phyloP scores from a whole-genome alignment of 2,888 invertebrate species.

The Eurois occulta region DNA sequence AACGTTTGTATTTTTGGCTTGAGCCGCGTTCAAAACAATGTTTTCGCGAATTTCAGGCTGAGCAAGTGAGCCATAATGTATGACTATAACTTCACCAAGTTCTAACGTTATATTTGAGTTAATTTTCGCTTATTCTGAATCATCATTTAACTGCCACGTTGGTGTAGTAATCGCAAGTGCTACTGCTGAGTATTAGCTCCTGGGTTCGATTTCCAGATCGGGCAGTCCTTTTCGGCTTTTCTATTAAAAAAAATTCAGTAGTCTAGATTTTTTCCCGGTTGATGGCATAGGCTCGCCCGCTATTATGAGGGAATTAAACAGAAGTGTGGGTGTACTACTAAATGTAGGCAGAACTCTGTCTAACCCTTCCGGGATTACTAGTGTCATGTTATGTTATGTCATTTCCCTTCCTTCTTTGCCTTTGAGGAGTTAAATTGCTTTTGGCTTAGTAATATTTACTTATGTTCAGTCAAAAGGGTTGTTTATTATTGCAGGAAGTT shows the following conservation, averaged over 20 bases:
- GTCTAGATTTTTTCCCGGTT: neutral
- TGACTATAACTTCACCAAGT: constrained; percentile 43
- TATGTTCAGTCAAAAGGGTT: neutral
- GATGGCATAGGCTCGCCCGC: neutral
- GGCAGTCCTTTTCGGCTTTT: neutral
- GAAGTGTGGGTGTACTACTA: neutral
- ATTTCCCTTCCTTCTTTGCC: constrained; percentile 27
- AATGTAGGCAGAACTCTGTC: neutral
- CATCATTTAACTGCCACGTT: constrained; percentile 4
- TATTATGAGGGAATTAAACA: neutral
- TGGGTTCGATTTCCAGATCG: neutral
- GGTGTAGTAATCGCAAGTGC: neutral
- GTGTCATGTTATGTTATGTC: neutral
- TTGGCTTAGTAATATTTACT: constrained; percentile 25
- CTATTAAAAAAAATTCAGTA: neutral
- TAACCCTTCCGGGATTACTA: neutral
- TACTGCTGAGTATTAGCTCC: neutral
- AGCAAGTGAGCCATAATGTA: constrained; percentile 44
- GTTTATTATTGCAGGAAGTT: constrained; percentile 1
- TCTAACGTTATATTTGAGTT: constrained; percentile 43
- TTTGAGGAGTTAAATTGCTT: constrained; percentile 22
- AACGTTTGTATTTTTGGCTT: constrained; percentile 63
- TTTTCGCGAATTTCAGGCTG: constrained; percentile 52
- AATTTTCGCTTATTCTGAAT: constrained; percentile 41
- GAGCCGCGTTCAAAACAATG: constrained; percentile 61